Evolutionary conservation across 2,888 invertebrate species (phyloP), one percentile per base, ranked within the genome.

Genomic region (Plebejus argus): DNA sequence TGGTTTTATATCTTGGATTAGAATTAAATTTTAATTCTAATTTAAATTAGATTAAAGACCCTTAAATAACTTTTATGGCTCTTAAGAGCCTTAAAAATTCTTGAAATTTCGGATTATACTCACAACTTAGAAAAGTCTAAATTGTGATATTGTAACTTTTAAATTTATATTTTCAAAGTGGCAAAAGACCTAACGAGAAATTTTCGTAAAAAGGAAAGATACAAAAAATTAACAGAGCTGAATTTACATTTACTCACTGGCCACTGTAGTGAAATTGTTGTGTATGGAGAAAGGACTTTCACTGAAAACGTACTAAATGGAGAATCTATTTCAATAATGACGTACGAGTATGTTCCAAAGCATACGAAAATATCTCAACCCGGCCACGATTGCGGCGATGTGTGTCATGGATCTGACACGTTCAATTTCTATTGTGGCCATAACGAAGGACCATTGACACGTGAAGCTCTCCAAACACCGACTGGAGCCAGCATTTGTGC

Each of bases 371-470:
- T 66, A 66, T 66, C 28, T 66, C 66, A 5, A 72, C 45, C 12
- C 23, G 45, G 39, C 71, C 39, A 71, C 45, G 39, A 72, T 72
- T 45, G 45, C 71, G 45, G 45, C 45, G 45, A 12, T 15, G 39
- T 39, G 74, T 74, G 28, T 53, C 39, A 39, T 53, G 49, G 28
- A 74, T 28, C 49, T 74, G 74, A 53, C 74, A 56, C 70, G 71
- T 56, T 53, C 72, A 58, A 77, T 77, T 72, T 45, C 77, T 56
- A 76, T 77, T 77, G 77, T 70, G 71, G 35, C 45, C 20, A 33
- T 56, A 77, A 56, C 71, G 74, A 77, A 72, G 39, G 77, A 61
- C 77, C 39, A 71, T 77, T 71, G 77, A 77, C 71, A 77, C 72
- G 72, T 28, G 77, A 58, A 20, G 39, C 71, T 23, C 56, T 72